Base-by-base conservation (phyloP, 92 coral and sea anemone genomes). In the Virgularia gustaviana region DNA sequence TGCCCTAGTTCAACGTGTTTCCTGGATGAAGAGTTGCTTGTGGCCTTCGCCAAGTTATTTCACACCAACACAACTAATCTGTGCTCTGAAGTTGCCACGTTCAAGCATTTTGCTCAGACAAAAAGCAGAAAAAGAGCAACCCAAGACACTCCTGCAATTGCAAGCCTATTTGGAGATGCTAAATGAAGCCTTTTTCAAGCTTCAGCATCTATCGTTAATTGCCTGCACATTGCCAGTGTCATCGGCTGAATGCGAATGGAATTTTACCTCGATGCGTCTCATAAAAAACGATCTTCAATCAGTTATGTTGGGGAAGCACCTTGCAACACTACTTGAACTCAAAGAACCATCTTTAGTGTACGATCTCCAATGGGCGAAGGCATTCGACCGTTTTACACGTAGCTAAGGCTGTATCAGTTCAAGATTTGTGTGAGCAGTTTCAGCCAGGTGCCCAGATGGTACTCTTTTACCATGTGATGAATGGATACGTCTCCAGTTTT, bases 401-500 rank as follows among this genome's bases (percentile, higher is more conserved):
- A 19, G 80, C 80, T 5, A 45, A 61, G 62, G 80, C 80, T 38
- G 38, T 77, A 49, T 63, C 65, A 52, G 81, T 57, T 36, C 8
- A 27, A 27, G 57, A 64, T 65, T 75, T 65, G 16, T 65, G 49
- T 61, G 61, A 36, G 75, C 81, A 77, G 70, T 62, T 37, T 64
- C 54, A 34, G 51, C 71, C 2, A 64, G 71, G 45, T 64, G 71
- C 34, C 71, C 71, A 64, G 71, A 64, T 64, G 71, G 53, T 11
- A 64, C 36, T 64, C 51, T 53, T 27, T n/a, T 60, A 32, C 66
- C 66, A 7, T 32, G 66, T 60, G 66, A 60, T 31, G 66, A 60
- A 63, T 78, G 82, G 82, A 67, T 78, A n/a, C 55, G 58, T 15
- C 61, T 53, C 55, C 82, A 77, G 73, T 77, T 77, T 55, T 77